A percentile compares a stretch with the other conserved stretches of the same genome.
phyloP scores from a whole-genome alignment of 1,140 invertebrate genomes.

The Ectropis grisescens region DNA sequence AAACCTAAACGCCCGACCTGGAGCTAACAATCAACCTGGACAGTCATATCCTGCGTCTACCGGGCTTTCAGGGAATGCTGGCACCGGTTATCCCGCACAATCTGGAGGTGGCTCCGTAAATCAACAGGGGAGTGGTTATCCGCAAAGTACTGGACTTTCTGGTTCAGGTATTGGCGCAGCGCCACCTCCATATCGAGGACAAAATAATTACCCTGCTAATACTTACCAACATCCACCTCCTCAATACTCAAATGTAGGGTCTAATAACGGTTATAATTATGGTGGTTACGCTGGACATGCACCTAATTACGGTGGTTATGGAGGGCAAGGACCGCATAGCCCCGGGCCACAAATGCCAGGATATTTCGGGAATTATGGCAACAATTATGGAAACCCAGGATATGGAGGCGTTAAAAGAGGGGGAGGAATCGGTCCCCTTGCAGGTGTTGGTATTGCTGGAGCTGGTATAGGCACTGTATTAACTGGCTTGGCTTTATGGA shows the following conservation, averaged over 20 bases:
- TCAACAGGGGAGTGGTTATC: slow-evolving; percentile 9
- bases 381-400: slow-evolving; percentile 34
- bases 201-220: slow-evolving; percentile 21
- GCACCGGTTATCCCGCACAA: slow-evolving; percentile 14
- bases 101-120: neutral
- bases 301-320: slow-evolving; percentile 29
- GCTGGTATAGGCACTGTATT: slow-evolving; percentile 60
- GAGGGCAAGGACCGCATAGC: slow-evolving; percentile 22
- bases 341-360: slow-evolving; percentile 40
- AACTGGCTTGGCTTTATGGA: slow-evolving; percentile 64
- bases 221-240: slow-evolving; percentile 40
- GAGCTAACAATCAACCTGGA: slow-evolving; percentile 21
- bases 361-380: slow-evolving; percentile 43
- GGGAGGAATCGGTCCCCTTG: slow-evolving; percentile 41
- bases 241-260: no score
- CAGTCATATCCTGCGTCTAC: slow-evolving; percentile 41
- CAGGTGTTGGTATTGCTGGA: slow-evolving; percentile 52
- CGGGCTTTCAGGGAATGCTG: slow-evolving; percentile 27
- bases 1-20: slow-evolving; percentile 15
- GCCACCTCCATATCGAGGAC: slow-evolving; percentile 9
- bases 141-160: slow-evolving; percentile 7
- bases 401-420: slow-evolving; percentile 43
- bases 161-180: slow-evolving; percentile 3
- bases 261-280: slow-evolving; percentile 15
- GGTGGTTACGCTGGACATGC: slow-evolving; percentile 4